phyloP scores from a whole-genome alignment of 2,113 vertebrate genomes.

The Malurus cyaneus region DNA sequence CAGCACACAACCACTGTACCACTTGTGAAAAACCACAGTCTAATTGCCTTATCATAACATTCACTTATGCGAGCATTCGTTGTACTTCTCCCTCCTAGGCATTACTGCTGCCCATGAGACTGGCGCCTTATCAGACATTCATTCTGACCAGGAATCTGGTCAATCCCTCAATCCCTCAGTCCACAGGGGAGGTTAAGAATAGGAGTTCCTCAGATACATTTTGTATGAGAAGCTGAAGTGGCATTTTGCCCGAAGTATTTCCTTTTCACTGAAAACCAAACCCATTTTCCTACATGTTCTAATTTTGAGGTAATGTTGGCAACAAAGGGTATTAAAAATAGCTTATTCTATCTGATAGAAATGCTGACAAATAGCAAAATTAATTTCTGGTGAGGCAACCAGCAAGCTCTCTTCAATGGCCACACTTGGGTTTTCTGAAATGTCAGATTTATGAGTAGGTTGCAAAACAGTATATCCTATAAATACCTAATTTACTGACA shows the following conservation, averaged over 20 bases:
- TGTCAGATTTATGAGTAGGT: background rate
- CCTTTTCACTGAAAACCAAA: slow-evolving; percentile 10
- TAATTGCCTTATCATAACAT: background rate
- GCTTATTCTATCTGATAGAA: background rate
- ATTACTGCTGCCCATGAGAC: background rate
- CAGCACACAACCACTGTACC: background rate
- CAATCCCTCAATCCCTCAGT: too few relatives aligned
- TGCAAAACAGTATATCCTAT: background rate
- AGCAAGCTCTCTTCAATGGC: background rate
- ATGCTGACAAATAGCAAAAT: background rate
- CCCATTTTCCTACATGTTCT: background rate
- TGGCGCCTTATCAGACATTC: background rate
- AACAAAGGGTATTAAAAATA: slow-evolving; percentile 6
- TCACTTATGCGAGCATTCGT: background rate
- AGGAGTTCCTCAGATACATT: background rate
- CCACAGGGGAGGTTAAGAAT: background rate
- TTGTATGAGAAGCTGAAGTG: background rate
- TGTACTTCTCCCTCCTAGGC: background rate
- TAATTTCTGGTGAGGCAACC: background rate
- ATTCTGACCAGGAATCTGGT: background rate
- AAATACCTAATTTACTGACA: background rate
- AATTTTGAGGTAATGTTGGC: slow-evolving; percentile 7
- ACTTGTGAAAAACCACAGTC: background rate
- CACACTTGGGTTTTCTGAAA: background rate
- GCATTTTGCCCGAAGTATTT: slow-evolving; percentile 12